Conservation (phyloP, 2,888 invertebrate species). For the Aphrophora alni region DNA sequence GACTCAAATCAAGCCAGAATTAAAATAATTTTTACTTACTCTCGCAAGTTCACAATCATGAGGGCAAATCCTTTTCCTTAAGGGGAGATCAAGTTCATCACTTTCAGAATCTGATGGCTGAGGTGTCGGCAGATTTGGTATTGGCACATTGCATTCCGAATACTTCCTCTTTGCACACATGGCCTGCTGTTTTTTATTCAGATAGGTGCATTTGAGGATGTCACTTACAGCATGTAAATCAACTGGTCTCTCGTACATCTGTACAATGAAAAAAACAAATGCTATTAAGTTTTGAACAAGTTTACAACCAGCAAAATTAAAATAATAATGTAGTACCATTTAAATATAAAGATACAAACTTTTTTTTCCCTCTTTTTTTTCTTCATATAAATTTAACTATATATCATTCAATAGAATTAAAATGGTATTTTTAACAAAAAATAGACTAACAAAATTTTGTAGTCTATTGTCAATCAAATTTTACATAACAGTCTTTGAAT, state of each 20-base stretch:
- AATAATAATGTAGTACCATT: too few relatives aligned
- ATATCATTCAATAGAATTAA: too few relatives aligned
- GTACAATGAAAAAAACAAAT: slow-evolving; percentile 61
- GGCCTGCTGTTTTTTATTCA: slow-evolving; percentile 37
- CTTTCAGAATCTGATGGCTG: slow-evolving; percentile 85
- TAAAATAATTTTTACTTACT: slow-evolving; percentile 52
- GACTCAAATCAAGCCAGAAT: too few relatives aligned
- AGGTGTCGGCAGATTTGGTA: slow-evolving; percentile 66
- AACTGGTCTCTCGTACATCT: slow-evolving; percentile 54
- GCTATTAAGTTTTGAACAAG: neutral
- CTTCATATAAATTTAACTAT: too few relatives aligned
- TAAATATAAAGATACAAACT: too few relatives aligned
- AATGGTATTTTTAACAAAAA: too few relatives aligned
- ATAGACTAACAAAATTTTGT: too few relatives aligned
- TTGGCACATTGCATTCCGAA: neutral
- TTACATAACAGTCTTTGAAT: too few relatives aligned
- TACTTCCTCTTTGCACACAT: slow-evolving; percentile 6
- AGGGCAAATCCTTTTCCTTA: slow-evolving; percentile 58
- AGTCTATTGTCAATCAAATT: too few relatives aligned
- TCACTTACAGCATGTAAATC: slow-evolving; percentile 46
- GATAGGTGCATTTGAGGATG: slow-evolving; percentile 32
- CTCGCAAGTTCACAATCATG: slow-evolving; percentile 65
- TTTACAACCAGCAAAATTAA: neutral
- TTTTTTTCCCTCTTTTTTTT: too few relatives aligned
- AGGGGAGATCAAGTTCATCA: slow-evolving; percentile 65